Base-by-base conservation (phyloP, 2,113 vertebrate species). In the Pygoscelis adeliae region DNA sequence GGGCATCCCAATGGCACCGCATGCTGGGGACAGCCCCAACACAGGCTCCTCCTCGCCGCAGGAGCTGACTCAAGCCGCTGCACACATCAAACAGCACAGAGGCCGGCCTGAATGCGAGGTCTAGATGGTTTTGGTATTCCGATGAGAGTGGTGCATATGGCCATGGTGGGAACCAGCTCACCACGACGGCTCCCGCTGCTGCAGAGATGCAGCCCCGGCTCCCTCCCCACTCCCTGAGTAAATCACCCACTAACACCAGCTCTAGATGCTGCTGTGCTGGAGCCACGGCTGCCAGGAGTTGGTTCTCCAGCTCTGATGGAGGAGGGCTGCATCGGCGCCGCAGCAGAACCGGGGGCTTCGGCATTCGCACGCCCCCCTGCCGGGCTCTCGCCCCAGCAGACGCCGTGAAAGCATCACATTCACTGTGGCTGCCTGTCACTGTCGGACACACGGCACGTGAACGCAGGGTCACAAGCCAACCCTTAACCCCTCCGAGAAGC, bases 381-480 rank as follows among this genome's bases (percentile, higher is more conserved):
- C 69, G 25, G 65, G 55, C 3, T 47, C 32, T 23, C 3, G 0
- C 4, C 38, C 46, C 22, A 1, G 85, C 8, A 0, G 56, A 73
- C 10, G 0, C 49, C 1, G 22, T 3, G n/a, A 10, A 32, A 21
- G 32, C 38, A 5, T 4, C 5, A 1, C 53, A 10, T 58, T 58
- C 13, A 0, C 58, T 0, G 27, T 1, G 0, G 58, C 52, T 11
- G 9, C 26, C 32, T 23, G 34, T 4, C 3, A 3, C 80, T 2
- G 67, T 13, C 2, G 0, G 55, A 7, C 1, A 0, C 10, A 0
- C 1, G 0, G 42, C 74, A 34, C 4, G 1, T 2, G 11, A 46
- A 2, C 46, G 22, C 49, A 1, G 16, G 21, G 55, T 5, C 13
- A 3, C 1, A 12, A 78, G 85, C 61, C 81, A 87, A 14, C 53